phyloP scores from a whole-genome alignment of 2,113 vertebrate genomes.

The Bagarius yarrelli region DNA sequence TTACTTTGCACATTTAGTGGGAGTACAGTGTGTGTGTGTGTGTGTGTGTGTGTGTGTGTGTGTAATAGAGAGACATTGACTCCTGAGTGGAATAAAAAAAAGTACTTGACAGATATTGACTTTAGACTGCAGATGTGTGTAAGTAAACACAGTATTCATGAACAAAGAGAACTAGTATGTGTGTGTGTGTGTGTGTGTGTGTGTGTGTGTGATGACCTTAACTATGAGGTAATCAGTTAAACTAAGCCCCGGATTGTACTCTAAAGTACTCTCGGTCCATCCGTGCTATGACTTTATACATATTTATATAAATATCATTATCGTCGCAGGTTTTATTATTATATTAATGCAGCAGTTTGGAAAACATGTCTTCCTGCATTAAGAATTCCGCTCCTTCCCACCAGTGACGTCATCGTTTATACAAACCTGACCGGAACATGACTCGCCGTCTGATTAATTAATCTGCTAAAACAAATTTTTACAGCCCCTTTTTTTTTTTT shows the following conservation, averaged over 20 bases:
- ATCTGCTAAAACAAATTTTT: slow-evolving; percentile 74
- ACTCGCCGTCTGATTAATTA: slow-evolving; percentile 69
- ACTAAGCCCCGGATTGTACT: background rate
- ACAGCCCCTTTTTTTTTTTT: slow-evolving; percentile 51
- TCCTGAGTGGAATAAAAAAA: slow-evolving; percentile 53
- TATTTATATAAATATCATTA: slow-evolving; percentile 1
- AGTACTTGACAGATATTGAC: slow-evolving; percentile 51
- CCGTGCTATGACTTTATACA: background rate
- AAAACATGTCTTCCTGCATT: background rate
- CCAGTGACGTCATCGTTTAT: slow-evolving; percentile 42
- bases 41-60: background rate
- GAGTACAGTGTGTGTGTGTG: slow-evolving; percentile 44
- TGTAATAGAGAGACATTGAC: slow-evolving; percentile 15
- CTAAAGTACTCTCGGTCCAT: background rate
- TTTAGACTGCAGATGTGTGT: slow-evolving; percentile 48
- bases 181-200: slow-evolving; percentile 4
- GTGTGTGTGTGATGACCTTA: background rate
- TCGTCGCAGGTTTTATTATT: background rate
- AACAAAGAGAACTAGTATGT: slow-evolving; percentile 19
- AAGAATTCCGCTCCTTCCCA: background rate
- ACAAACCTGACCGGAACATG: slow-evolving; percentile 54
- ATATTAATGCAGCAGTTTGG: background rate
- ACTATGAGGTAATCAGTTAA: slow-evolving; percentile 22
- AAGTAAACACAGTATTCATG: slow-evolving; percentile 44
- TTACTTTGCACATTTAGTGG: slow-evolving; percentile 55